A percentile compares a stretch with the other conserved stretches of the same genome.
Conservation (phyloP, 64 coral and sea anemone species). For the Orbicella faveolata region DNA sequence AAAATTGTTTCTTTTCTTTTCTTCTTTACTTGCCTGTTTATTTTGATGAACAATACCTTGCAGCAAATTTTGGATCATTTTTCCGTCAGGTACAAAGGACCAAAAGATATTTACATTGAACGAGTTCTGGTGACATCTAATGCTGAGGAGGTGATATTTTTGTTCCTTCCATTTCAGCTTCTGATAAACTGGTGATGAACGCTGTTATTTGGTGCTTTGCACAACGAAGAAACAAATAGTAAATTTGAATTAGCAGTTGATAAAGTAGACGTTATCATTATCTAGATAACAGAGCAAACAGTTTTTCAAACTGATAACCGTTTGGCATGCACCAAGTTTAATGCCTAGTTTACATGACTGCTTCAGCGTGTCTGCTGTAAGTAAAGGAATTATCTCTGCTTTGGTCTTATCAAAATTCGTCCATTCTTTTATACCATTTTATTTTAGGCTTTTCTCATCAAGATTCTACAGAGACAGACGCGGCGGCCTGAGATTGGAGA, state of each 20-base stretch:
- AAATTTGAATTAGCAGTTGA: no score
- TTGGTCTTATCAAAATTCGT: background rate
- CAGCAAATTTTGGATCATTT: background rate
- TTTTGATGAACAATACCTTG: background rate
- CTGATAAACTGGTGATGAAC: no score
- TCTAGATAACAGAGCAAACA: no score
- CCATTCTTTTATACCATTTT: background rate
- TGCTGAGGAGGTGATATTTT: constrained; percentile 74
- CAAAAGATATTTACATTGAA: constrained; percentile 83
- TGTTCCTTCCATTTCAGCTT: background rate
- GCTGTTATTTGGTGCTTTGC: no score
- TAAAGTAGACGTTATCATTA: no score
- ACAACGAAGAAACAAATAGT: no score
- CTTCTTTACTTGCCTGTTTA: background rate
- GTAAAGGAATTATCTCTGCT: background rate
- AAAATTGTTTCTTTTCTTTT: background rate
- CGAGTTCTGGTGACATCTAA: constrained; percentile 94
- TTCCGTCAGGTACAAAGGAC: constrained; percentile 84
- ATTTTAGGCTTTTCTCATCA: constrained; percentile 88
- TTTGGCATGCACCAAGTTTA: no score
- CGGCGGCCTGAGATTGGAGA: constrained; percentile 95
- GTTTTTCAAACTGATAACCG: no score
- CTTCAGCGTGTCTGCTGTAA: no score
- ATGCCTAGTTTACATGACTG: no score
- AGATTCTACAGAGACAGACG: constrained; percentile 87